phyloP scores from a whole-genome alignment of 2,888 invertebrate genomes.

The Tipula vernalis region DNA sequence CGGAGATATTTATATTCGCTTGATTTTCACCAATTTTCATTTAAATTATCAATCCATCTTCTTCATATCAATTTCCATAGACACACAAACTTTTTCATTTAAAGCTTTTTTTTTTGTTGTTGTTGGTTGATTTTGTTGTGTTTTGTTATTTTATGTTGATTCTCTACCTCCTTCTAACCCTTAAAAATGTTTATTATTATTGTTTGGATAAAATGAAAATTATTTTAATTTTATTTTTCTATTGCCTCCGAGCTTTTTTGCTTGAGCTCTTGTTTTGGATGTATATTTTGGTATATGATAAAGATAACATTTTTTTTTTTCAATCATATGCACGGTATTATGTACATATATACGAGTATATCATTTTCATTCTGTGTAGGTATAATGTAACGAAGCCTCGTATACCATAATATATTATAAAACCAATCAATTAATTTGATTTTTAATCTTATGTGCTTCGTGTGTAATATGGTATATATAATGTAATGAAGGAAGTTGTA shows the following conservation, averaged over 20 bases:
- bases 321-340: neutral
- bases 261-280: neutral
- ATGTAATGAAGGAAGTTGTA: no score
- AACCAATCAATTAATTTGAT: neutral
- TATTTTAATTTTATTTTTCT: neutral
- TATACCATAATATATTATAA: neutral
- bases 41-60: conserved; percentile 4
- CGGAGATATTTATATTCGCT: neutral
- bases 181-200: neutral
- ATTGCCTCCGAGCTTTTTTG: neutral
- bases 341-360: neutral
- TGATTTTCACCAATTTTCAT: neutral
- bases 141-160: neutral
- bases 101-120: neutral
- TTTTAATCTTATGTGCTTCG: neutral
- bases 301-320: neutral
- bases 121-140: neutral
- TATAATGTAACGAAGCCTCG: neutral
- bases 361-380: no score
- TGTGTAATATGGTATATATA: no score
- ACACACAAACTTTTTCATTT: neutral
- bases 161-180: neutral
- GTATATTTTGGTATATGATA: neutral
- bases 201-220: neutral
- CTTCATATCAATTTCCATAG: neutral